Evolutionary conservation across 2,888 invertebrate species (phyloP).

Genomic region (Atrina japonica): DNA sequence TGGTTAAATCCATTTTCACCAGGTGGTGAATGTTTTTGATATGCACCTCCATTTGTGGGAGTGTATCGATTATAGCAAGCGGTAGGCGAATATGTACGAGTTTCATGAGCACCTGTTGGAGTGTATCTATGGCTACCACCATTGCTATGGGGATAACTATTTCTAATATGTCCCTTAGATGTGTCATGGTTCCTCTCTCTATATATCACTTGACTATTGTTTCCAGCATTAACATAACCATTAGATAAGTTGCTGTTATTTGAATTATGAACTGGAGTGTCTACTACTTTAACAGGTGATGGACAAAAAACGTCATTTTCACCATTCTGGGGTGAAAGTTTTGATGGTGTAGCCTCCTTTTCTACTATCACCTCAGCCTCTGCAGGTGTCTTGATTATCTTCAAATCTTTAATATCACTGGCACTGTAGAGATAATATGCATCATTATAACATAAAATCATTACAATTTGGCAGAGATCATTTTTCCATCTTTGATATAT

Average conservation of each 20-base stretch:
- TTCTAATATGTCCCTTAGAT: slow-evolving; percentile 21
- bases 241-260: background rate
- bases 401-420: slow-evolving; percentile 88
- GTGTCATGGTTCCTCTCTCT: slow-evolving; percentile 19
- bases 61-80: slow-evolving; percentile 26
- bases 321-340: slow-evolving; percentile 69
- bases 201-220: slow-evolving; percentile 14
- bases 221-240: slow-evolving; percentile 7
- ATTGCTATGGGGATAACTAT: slow-evolving; percentile 22
- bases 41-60: slow-evolving; percentile 11
- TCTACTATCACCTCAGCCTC: slow-evolving; percentile 77
- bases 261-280: slow-evolving; percentile 21
- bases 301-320: slow-evolving; percentile 62
- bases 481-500: too few species aligned
- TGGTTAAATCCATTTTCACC: slow-evolving; percentile 4
- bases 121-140: slow-evolving; percentile 45
- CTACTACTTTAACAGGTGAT: slow-evolving; percentile 66
- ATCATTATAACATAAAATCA: too few species aligned
- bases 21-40: slow-evolving; percentile 18
- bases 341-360: slow-evolving; percentile 71
- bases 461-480: too few species aligned
- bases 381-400: slow-evolving; percentile 85
- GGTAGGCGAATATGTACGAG: slow-evolving; percentile 20
- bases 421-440: slow-evolving; percentile 83
- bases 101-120: slow-evolving; percentile 50